phyloP scores from a whole-genome alignment of 2,797 vertebrate species.

The Melopsittacus undulatus region DNA sequence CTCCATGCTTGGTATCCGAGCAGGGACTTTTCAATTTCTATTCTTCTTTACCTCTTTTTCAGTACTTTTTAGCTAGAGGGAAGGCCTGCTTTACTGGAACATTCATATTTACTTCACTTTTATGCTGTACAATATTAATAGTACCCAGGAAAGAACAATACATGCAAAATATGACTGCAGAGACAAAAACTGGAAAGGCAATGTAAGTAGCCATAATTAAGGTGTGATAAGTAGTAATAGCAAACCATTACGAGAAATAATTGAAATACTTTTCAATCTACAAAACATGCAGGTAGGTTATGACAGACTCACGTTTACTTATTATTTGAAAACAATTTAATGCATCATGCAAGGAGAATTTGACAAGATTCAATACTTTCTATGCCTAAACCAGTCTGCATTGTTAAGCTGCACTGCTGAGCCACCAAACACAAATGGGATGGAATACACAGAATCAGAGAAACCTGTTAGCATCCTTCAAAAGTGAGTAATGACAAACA shows the following conservation, averaged over 20 bases:
- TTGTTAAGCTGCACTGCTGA: not conserved
- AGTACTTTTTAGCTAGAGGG: not conserved
- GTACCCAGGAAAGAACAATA: not conserved
- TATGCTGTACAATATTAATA: not conserved
- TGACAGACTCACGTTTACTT: not conserved
- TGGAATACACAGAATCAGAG: not conserved
- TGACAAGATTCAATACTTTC: not conserved
- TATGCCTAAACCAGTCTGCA: not conserved
- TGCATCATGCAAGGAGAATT: not conserved
- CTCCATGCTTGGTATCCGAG: not conserved
- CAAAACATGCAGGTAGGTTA: not conserved
- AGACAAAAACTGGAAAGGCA: not conserved
- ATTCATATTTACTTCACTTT: not conserved
- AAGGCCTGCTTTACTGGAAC: not conserved
- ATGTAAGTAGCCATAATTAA: not conserved
- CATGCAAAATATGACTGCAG: not conserved
- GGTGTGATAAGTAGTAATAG: not conserved
- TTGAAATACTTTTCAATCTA: not conserved
- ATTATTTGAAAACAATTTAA: not conserved
- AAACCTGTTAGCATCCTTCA: not conserved
- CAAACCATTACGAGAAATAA: not conserved
- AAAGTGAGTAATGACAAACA: accelerated
- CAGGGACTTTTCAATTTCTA: not conserved
- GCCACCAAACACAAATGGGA: not conserved
- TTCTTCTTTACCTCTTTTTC: not conserved